Conservation (phyloP, 2,113 vertebrate genomes). For the Hippocampus barbouri region DNA sequence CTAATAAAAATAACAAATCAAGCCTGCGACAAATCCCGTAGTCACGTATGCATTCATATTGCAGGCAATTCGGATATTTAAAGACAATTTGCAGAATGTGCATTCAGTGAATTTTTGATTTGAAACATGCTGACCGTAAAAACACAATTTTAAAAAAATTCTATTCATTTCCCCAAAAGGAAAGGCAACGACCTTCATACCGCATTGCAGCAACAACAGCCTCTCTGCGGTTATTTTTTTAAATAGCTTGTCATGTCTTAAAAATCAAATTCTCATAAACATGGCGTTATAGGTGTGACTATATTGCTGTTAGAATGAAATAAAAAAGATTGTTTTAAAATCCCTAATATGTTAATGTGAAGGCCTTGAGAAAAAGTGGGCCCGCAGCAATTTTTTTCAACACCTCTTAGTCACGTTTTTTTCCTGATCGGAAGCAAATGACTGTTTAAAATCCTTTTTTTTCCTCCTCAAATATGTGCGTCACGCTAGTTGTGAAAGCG, state of each 20-base stretch:
- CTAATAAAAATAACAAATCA: too few relatives aligned
- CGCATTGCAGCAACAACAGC: constrained; percentile 67
- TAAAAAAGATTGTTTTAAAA: background rate
- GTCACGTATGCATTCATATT: background rate
- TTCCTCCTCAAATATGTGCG: background rate
- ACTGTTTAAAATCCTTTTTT: background rate
- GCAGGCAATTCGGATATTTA: background rate
- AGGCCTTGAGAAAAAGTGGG: constrained; percentile 43
- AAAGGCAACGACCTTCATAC: constrained; percentile 54
- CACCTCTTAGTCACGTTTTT: constrained; percentile 38
- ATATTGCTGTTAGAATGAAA: background rate
- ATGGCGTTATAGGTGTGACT: background rate
- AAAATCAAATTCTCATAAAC: background rate
- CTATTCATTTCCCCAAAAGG: background rate
- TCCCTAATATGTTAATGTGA: background rate
- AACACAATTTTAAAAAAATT: background rate
- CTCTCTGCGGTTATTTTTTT: constrained; percentile 10
- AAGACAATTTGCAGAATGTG: background rate
- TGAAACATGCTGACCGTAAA: background rate
- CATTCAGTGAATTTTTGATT: background rate
- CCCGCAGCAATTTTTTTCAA: constrained; percentile 30
- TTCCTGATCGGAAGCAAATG: constrained; percentile 15
- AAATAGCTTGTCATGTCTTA: background rate
- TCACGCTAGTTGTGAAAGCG: background rate
- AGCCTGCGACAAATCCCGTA: too few relatives aligned